Base-by-base conservation (phyloP, 35 echinoderm and acorn worm species). In the Nesometra sesokonis region DNA sequence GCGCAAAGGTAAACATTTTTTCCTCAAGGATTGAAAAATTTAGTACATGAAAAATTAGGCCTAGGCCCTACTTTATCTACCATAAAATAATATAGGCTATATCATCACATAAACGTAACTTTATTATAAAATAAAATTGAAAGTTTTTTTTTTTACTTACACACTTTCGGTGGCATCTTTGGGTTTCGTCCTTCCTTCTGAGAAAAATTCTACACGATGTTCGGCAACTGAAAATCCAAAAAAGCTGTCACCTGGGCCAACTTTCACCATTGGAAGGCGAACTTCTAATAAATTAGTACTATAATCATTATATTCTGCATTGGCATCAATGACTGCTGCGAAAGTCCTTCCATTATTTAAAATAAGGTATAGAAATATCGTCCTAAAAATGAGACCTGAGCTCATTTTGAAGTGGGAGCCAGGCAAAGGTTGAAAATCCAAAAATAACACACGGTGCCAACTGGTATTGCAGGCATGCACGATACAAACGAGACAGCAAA, bases 191-290 rank as follows among this genome's bases (percentile, higher is more conserved):
- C 9, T 67, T 11, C 7, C 52, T n/a, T 13, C 9, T 19, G 52
- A n/a, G n/a, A n/a, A n/a, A n/a, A n/a, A n/a, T n/a, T 67, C 52
- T 67, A 67, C 21, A 1, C 52, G 8, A 27, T 97, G 94, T 88
- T 97, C 88, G 11, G 94, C 94, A 33, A 97, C 94, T 0, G 94
- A 97, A 91, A 97, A 93, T 77, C 94, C 94, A 85, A 97, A 97
- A 81, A 79, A 88, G 84, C 94, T 97, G 29, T 86, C 83, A 29
- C 17, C 17, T 76, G 91, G 91, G 76, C 94, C 94, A 78, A 93
- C 89, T 84, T 97, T 97, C 11, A 97, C 85, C 35, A 97, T 81
- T 79, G 94, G 94, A 40, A 97, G 32, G 33, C 91, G 84, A 82
- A 82, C 85, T 80, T 97, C 94, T 31, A 91, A 93, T 67, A 67